Conservation (phyloP, 92 coral and sea anemone genomes). For the Scolanthus callimorphus region DNA sequence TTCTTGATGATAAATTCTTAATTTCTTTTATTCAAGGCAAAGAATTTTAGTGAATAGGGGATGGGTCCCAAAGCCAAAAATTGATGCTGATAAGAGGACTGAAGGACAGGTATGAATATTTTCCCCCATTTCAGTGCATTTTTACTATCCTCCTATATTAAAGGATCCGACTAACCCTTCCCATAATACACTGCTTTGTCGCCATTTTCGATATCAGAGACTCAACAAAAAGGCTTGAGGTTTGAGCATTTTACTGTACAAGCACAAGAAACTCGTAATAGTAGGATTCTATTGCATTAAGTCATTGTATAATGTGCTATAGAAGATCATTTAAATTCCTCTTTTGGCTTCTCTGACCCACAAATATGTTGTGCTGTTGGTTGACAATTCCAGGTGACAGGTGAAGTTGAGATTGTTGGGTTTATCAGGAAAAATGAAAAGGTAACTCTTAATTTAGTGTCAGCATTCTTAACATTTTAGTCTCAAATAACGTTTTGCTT, state of each 20-base stretch:
- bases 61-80: conserved; percentile 90
- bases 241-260: not conserved
- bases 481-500: too few relatives aligned
- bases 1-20: too few relatives aligned
- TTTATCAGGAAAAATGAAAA: conserved; percentile 83
- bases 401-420: conserved; percentile 67
- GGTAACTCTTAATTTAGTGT: too few relatives aligned
- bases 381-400: conserved; percentile 61
- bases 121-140: too few relatives aligned
- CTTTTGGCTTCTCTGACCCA: not conserved
- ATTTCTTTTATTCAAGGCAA: too few relatives aligned
- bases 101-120: conserved; percentile 86
- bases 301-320: too few relatives aligned
- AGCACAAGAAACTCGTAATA: not conserved
- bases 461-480: too few relatives aligned
- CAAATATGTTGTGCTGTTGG: not conserved
- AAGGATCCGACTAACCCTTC: too few relatives aligned
- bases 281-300: not conserved
- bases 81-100: conserved; percentile 65
- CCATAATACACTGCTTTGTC: too few relatives aligned
- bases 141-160: too few relatives aligned
- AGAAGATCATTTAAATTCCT: not conserved
- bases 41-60: conserved; percentile 91
- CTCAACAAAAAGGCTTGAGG: too few relatives aligned
- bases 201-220: too few relatives aligned